These are phyloP conservation scores for Aphidius ervi DNA, from an alignment of 1,140 invertebrate genomes.

Conservation along the genomic window DNA sequence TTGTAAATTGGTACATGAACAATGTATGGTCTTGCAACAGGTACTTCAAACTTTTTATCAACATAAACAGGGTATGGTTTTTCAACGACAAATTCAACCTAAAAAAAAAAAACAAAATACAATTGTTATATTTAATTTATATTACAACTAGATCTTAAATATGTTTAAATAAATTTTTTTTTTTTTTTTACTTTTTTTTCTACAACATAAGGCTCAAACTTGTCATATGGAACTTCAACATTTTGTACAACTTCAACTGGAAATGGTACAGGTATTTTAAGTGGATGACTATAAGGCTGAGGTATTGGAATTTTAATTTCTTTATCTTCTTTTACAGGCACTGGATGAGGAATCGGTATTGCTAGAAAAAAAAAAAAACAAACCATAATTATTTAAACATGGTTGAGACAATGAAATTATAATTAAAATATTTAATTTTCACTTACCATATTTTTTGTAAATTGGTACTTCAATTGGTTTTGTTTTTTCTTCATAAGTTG, in stretches of 20 bases:
- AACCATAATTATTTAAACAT: neutral
- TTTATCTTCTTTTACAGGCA: conserved; percentile 68
- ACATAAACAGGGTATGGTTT: conserved; percentile 66
- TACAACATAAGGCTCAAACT: conserved; percentile 68
- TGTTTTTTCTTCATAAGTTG: conserved; percentile 48
- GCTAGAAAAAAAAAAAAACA: conserved; percentile 44
- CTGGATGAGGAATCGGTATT: conserved; percentile 71
- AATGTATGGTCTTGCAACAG: conserved; percentile 63
- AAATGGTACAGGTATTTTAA: conserved; percentile 69
- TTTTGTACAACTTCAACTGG: conserved; percentile 71
- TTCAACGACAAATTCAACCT: conserved; percentile 70
- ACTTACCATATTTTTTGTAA: conserved; percentile 63
- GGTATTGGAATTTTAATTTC: conserved; percentile 70
- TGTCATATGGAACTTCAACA: conserved; percentile 61
- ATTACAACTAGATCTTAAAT: conserved; percentile 6
- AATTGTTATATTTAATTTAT: conserved; percentile 9
- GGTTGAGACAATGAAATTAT: neutral
- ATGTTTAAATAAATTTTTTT: neutral
- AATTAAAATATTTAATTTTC: neutral
- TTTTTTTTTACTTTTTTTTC: conserved; percentile 56
- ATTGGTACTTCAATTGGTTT: conserved; percentile 68
- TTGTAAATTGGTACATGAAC: conserved; percentile 78
- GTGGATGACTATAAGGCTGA: conserved; percentile 69
- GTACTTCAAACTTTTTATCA: conserved; percentile 48
- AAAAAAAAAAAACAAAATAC: conserved; percentile 27